Evolutionary conservation across 2,888 invertebrate genomes (phyloP).

Genomic region (Plebejus argus): DNA sequence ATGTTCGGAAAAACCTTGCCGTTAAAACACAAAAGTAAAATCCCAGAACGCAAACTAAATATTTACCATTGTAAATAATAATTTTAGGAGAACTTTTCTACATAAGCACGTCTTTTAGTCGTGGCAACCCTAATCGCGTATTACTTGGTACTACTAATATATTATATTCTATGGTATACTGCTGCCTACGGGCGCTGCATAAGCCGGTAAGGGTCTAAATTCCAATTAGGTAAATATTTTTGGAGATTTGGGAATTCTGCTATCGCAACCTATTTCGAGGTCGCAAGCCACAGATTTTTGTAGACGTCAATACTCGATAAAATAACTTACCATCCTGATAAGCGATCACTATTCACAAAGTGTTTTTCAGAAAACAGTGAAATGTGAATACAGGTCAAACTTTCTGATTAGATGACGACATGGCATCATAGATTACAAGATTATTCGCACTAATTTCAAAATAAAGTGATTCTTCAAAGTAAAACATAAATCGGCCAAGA

Average conservation of each 20-base stretch:
- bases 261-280: not conserved
- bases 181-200: too few species aligned
- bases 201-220: not conserved
- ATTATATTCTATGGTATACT: too few species aligned
- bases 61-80: too few species aligned
- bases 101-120: too few species aligned
- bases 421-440: not conserved
- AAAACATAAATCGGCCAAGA: too few species aligned
- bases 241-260: not conserved
- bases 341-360: not conserved
- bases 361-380: not conserved
- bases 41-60: not conserved
- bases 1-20: not conserved
- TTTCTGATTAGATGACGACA: not conserved
- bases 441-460: not conserved
- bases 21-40: not conserved
- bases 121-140: too few species aligned
- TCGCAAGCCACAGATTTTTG: not conserved
- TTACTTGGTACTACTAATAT: too few species aligned
- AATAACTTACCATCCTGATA: not conserved
- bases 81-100: too few species aligned
- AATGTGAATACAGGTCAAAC: not conserved
- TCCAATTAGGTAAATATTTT: conserved; percentile 7
- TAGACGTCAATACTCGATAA: not conserved
- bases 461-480: too few species aligned